phyloP scores from a whole-genome alignment of 2,113 vertebrate species.

The Lagopus leucura region DNA sequence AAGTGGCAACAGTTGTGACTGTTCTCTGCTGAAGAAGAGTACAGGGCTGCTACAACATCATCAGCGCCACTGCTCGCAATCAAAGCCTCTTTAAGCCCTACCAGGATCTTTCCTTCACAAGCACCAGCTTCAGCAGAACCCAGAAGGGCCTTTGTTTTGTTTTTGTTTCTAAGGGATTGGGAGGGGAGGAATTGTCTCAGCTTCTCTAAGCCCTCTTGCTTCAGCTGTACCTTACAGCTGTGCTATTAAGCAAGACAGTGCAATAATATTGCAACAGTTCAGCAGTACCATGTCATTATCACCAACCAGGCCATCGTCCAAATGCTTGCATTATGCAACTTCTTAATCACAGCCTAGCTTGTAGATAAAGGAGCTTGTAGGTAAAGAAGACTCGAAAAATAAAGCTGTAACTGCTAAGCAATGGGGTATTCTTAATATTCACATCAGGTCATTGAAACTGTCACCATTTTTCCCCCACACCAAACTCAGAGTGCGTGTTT shows the following conservation, averaged over 20 bases:
- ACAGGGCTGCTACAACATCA: neutral
- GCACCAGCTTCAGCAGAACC: neutral
- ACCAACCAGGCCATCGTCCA: neutral
- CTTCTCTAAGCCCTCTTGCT: constrained; percentile 39
- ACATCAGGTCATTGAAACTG: constrained; percentile 1
- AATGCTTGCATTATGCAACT: neutral
- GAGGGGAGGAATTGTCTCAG: constrained; percentile 37
- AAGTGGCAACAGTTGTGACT: neutral
- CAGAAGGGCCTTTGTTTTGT: neutral
- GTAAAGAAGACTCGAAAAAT: constrained; percentile 27
- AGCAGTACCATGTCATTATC: neutral
- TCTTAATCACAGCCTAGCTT: neutral
- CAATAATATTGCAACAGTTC: neutral
- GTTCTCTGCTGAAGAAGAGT: neutral
- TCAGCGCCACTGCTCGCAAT: neutral
- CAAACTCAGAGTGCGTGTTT: neutral
- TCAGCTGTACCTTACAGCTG: constrained; percentile 53
- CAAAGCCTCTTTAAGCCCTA: constrained; percentile 12
- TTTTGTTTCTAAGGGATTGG: constrained; percentile 49
- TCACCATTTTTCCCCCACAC: neutral
- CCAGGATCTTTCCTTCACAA: neutral
- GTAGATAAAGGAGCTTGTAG: neutral
- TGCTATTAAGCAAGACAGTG: constrained; percentile 41
- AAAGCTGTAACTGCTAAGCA: neutral
- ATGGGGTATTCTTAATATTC: neutral